These are phyloP conservation scores for Ploceus nigricollis DNA, from an alignment of 2,113 vertebrate species.

Conservation along the genomic window DNA sequence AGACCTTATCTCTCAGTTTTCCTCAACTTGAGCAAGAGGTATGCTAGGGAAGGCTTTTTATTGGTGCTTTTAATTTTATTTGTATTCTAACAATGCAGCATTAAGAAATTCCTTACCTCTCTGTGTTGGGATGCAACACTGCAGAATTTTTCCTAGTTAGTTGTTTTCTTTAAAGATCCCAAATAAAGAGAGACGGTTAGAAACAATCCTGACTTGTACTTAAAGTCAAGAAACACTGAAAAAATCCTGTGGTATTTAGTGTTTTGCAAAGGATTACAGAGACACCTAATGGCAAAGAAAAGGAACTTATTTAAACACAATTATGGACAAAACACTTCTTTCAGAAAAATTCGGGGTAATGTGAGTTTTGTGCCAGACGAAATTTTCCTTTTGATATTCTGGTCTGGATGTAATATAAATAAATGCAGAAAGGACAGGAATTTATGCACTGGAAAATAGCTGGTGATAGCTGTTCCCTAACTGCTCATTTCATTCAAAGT, in stretches of 20 bases:
- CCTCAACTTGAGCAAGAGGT: neutral
- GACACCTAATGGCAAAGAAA: conserved; percentile 68
- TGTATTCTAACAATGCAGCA: neutral
- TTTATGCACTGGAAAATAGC: neutral
- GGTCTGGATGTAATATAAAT: neutral
- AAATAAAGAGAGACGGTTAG: neutral
- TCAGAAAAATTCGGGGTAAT: neutral
- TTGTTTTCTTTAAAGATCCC: neutral
- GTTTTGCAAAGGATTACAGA: conserved; percentile 55
- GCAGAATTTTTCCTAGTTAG: neutral
- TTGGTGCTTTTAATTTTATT: neutral
- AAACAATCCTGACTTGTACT: neutral
- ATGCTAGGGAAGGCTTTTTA: neutral
- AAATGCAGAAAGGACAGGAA: neutral
- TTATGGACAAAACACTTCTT: neutral
- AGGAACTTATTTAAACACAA: neutral
- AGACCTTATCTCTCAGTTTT: neutral
- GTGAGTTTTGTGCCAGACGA: neutral
- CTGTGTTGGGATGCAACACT: neutral
- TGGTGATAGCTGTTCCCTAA: neutral
- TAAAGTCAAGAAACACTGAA: neutral
- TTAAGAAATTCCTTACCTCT: neutral
- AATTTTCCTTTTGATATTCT: neutral
- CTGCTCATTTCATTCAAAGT: neutral
- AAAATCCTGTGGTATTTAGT: neutral